Evolutionary conservation across 2,113 vertebrate species (phyloP).

Genomic region (Steatornis caripensis): DNA sequence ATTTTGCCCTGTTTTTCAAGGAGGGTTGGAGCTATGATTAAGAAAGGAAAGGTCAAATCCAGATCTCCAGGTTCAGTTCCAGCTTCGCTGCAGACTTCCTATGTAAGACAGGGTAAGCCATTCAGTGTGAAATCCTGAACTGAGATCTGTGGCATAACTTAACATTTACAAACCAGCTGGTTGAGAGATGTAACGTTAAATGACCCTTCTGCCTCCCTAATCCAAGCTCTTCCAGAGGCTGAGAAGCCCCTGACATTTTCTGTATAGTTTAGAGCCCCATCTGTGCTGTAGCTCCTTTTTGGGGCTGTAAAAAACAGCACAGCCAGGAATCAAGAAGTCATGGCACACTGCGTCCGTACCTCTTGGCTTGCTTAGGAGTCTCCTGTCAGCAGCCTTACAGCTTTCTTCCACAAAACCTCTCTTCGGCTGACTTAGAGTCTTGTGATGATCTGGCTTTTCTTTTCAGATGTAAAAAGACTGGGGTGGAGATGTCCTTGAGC

Average conservation of each 20-base stretch:
- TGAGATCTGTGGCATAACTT: not conserved
- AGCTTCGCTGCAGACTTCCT: not conserved
- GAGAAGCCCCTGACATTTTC: not conserved
- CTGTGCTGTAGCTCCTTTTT: not conserved
- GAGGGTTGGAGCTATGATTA: not conserved
- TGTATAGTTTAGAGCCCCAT: not conserved
- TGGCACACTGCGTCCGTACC: not conserved
- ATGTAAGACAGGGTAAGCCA: not conserved
- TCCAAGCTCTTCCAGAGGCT: not conserved
- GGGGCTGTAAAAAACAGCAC: not conserved
- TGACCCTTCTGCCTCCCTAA: not conserved
- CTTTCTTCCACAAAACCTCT: not conserved
- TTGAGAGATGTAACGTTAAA: not conserved
- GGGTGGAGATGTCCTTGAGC: not conserved
- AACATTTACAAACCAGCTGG: not conserved
- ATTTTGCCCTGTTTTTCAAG: not conserved
- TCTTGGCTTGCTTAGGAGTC: not conserved
- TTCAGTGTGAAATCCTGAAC: not conserved
- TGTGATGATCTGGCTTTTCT: not conserved
- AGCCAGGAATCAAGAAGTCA: accelerated
- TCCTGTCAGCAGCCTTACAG: not conserved
- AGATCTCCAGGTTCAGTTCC: not conserved
- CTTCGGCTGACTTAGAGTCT: not conserved
- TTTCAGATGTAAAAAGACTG: not conserved
- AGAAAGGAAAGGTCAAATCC: not conserved